A percentile compares a stretch with the other conserved stretches of the same genome.
phyloP scores from a whole-genome alignment of 1,140 invertebrate genomes.

The Aphis gossypii region DNA sequence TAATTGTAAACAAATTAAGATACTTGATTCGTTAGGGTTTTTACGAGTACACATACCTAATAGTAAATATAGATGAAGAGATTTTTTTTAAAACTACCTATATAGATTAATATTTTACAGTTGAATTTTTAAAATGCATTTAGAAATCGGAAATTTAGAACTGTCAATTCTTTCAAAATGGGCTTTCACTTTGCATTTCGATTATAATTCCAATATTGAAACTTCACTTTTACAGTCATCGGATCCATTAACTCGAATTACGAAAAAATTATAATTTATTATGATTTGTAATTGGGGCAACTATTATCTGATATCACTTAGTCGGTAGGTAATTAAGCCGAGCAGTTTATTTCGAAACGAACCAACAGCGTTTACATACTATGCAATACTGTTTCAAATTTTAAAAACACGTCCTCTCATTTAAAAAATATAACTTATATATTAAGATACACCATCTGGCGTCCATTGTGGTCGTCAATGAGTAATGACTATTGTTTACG shows the following conservation, averaged over 20 bases:
- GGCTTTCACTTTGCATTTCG: background rate
- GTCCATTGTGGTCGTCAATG: background rate
- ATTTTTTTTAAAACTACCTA: no score
- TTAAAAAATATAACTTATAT: background rate
- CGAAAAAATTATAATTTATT: background rate
- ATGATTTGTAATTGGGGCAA: background rate
- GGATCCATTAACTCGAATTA: background rate
- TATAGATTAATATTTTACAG: no score
- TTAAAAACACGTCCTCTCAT: no score
- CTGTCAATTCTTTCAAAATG: background rate
- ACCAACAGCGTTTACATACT: background rate
- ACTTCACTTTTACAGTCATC: background rate
- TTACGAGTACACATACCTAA: no score
- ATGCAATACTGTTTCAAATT: background rate
- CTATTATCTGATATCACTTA: background rate
- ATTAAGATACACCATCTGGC: background rate
- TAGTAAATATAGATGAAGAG: no score
- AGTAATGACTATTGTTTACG: background rate
- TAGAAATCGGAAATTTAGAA: background rate
- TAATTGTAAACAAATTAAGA: no score
- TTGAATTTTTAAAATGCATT: no score
- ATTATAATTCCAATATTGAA: background rate
- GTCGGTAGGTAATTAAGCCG: background rate
- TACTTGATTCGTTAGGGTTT: no score
- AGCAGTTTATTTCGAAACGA: background rate